phyloP scores from a whole-genome alignment of 2,797 vertebrate genomes.

The Macrochelys suwanniensis region DNA sequence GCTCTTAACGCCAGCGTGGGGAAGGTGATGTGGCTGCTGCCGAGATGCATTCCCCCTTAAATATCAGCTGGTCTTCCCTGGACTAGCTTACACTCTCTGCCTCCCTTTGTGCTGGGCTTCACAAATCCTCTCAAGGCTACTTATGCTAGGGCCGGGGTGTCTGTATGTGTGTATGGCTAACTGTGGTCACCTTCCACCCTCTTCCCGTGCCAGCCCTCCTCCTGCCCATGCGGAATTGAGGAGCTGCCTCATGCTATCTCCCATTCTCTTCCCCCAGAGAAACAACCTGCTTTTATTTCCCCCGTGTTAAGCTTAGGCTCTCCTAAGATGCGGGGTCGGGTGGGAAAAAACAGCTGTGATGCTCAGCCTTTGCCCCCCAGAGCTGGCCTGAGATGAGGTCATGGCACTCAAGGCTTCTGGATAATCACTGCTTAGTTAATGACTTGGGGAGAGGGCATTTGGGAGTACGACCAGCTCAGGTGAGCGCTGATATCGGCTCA shows the following conservation, averaged over 20 bases:
- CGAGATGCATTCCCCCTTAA: background rate
- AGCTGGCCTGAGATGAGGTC: background rate
- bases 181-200: background rate
- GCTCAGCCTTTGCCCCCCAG: background rate
- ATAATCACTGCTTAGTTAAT: conserved; percentile 26
- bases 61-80: background rate
- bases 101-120: background rate
- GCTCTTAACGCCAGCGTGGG: background rate
- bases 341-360: background rate
- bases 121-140: background rate
- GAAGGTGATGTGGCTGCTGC: background rate
- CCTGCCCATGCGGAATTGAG: background rate
- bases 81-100: background rate
- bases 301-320: background rate
- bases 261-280: background rate
- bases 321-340: too few species aligned
- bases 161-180: background rate
- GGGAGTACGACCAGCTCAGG: background rate
- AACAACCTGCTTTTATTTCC: background rate
- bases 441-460: background rate
- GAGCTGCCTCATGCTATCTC: background rate
- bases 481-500: background rate
- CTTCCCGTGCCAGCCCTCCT: background rate
- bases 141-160: background rate
- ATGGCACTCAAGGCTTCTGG: background rate